Base-by-base conservation (phyloP, 2,888 invertebrate species). In the Ormia ochracea region DNA sequence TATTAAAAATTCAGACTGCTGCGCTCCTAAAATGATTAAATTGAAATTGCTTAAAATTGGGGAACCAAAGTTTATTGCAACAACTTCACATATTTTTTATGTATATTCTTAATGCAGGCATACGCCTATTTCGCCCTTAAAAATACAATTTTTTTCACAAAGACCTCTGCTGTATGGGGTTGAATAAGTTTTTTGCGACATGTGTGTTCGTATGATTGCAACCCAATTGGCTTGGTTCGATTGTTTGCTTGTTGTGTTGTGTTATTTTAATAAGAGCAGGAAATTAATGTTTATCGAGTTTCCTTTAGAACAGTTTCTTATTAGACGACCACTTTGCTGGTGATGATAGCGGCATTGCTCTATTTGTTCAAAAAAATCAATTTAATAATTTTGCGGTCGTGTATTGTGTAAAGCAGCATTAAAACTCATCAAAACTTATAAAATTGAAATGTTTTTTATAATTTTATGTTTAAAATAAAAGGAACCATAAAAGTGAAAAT, bases 231-330 rank as follows among this genome's bases (percentile, higher is more conserved):
- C 12, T 26, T n/a, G n/a, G 28, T 41, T 54, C 21, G 33, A 10
- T 48, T 43, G 26, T 10, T 78, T 43, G 33, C 43, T 59, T 48
- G 56, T 50, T 77, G 50, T 43, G 50, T 56, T 45, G 36, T 54
- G 26, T 56, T 54, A 33, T 50, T 78, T 43, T 77, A 76, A 80
- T 63, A 63, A 72, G 76, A 76, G 76, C 80, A 80, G 80, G 80
- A 80, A 80, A 80, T 80, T 76, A 80, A 76, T 76, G 80, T 80
- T 80, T 80, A 80, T 76, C 56, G 76, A 76, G 76, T 80, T 80
- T 80, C 80, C 80, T 80, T 80, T 80, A 80, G 80, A 80, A 80
- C 80, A 80, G 76, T 80, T 80, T 79, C 65, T 52, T 70, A 69
- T 68, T 63, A 65, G 69, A 65, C 75, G 69, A 76, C 68, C 68